A percentile compares a stretch with the other conserved stretches of the same genome.
Evolutionary conservation across 1,140 invertebrate genomes (phyloP).

Genomic region (Drosophila obscura): DNA sequence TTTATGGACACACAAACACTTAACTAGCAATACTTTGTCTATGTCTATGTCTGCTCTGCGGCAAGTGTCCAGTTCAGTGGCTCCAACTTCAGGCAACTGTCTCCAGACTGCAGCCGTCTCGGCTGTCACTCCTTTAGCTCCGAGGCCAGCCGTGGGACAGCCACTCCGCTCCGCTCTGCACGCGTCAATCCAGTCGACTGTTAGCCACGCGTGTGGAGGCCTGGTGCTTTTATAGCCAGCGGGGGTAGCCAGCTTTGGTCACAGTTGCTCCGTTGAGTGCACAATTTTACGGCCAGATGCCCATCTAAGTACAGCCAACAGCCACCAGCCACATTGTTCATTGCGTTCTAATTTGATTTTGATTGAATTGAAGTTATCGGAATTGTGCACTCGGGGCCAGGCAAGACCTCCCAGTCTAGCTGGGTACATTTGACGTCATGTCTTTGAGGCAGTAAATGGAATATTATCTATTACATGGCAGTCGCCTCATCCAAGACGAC

Average conservation of each 20-base stretch:
- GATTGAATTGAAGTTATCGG: constrained; percentile 79
- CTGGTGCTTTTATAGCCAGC: constrained; percentile 53
- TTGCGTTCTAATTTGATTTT: constrained; percentile 72
- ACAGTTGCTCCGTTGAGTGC: constrained; percentile 43
- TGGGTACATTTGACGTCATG: constrained; percentile 49
- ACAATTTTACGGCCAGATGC: constrained; percentile 72
- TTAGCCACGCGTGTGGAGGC: constrained; percentile 8
- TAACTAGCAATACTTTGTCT: too few relatives aligned
- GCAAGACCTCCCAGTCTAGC: background rate
- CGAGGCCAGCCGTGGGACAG: constrained; percentile 26
- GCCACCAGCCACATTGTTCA: constrained; percentile 42
- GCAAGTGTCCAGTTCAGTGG: background rate
- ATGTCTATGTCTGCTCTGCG: too few relatives aligned
- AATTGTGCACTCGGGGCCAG: constrained; percentile 59
- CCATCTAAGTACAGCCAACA: constrained; percentile 33
- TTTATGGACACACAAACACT: too few relatives aligned
- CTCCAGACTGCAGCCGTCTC: background rate
- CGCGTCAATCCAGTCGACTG: constrained; percentile 35
- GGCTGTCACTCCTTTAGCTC: constrained; percentile 2
- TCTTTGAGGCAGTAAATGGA: constrained; percentile 11
- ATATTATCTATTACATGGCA: constrained; percentile 5
- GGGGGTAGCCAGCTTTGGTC: constrained; percentile 9
- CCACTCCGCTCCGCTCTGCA: constrained; percentile 1
- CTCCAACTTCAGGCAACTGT: too few relatives aligned
- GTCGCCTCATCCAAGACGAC: background rate